Evolutionary conservation across 2,888 invertebrate genomes (phyloP).

Genomic region (Drosophila villosipedis): DNA sequence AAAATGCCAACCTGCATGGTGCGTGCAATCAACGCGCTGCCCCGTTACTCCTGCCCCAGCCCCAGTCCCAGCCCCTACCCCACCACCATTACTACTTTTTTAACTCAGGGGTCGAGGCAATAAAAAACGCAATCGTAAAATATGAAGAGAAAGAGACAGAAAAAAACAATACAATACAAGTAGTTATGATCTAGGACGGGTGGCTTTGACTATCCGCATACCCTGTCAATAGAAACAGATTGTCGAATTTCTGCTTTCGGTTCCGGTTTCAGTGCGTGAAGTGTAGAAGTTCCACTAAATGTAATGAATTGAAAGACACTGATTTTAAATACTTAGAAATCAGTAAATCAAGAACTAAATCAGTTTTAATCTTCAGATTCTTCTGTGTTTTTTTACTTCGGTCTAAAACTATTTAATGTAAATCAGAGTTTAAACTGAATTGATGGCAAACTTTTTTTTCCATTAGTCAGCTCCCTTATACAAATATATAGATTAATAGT

Average conservation of each 20-base stretch:
- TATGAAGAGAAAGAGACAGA: slow-evolving; percentile 49
- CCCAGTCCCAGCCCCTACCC: background rate
- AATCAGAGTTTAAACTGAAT: background rate
- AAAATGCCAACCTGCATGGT: slow-evolving; percentile 82
- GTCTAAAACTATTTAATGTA: background rate
- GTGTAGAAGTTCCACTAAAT: background rate
- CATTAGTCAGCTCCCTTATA: fast-evolving
- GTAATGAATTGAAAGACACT: background rate
- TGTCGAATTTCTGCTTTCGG: background rate
- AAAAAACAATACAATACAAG: slow-evolving; percentile 21
- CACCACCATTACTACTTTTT: background rate
- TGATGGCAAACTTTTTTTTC: background rate
- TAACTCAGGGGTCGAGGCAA: slow-evolving; percentile 56
- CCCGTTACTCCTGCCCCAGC: background rate
- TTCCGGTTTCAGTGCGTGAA: background rate
- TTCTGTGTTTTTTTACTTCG: background rate
- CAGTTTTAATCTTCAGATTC: background rate
- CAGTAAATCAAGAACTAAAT: background rate
- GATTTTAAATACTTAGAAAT: background rate
- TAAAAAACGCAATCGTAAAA: slow-evolving; percentile 78
- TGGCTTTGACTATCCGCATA: background rate
- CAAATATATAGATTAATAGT: background rate
- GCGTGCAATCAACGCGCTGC: slow-evolving; percentile 70
- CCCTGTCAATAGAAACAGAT: slow-evolving; percentile 15
- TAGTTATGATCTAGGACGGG: slow-evolving; percentile 4